These are phyloP conservation scores for Metacarcinus magister DNA, from an alignment of 2,888 invertebrate genomes.

Conservation along the genomic window DNA sequence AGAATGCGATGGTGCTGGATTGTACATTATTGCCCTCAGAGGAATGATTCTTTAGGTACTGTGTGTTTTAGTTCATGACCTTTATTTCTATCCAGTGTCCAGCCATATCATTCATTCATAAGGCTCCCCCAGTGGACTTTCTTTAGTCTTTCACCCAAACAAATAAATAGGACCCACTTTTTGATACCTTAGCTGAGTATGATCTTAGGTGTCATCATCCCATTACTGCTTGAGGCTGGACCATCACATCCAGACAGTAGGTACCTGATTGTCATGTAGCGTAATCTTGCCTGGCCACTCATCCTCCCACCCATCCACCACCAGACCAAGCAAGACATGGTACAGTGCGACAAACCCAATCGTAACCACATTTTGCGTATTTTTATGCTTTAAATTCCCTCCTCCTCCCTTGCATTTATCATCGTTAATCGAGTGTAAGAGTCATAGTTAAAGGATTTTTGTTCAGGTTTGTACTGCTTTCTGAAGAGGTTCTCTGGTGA, in stretches of 20 bases:
- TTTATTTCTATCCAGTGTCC: background rate
- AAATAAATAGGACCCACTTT: background rate
- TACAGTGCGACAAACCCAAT: background rate
- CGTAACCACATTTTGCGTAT: background rate
- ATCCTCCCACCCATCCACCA: background rate
- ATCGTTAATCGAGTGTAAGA: background rate
- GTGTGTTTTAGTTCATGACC: background rate
- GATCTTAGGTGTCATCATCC: background rate
- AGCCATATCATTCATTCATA: conserved; percentile 4
- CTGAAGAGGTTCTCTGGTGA: conserved; percentile 15
- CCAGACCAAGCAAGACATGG: background rate
- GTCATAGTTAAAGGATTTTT: background rate
- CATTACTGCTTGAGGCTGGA: conserved; percentile 15
- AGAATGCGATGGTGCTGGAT: background rate
- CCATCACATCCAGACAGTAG: conserved; percentile 28
- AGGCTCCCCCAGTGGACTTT: background rate
- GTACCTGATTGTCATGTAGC: conserved; percentile 49
- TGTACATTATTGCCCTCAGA: conserved; percentile 5
- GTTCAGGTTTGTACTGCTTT: background rate
- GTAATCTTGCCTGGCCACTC: background rate
- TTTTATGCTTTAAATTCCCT: background rate
- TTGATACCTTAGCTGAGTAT: background rate
- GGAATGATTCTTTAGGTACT: background rate
- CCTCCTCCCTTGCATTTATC: conserved; percentile 9
- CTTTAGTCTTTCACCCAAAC: conserved; percentile 15